A percentile compares a stretch with the other conserved stretches of the same genome.
These are phyloP conservation scores for Palythoa caribaeorum DNA, from an alignment of 92 coral and sea anemone species.

Conservation along the genomic window DNA sequence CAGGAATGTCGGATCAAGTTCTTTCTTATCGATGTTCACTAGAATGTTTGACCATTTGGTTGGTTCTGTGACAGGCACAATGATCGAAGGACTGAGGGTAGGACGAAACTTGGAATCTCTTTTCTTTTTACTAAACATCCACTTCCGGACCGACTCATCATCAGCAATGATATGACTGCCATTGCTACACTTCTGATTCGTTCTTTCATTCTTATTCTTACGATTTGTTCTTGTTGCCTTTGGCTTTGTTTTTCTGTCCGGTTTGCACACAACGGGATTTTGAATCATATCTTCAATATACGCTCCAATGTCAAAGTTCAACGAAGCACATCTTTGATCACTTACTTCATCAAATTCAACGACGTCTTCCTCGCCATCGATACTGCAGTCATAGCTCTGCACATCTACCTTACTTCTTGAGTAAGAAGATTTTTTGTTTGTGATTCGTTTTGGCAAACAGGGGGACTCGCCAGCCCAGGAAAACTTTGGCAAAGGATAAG, in stretches of 20 bases:
- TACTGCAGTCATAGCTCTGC: neutral
- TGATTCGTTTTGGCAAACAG: neutral
- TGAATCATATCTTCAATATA: slow-evolving; percentile 43
- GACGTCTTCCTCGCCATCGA: slow-evolving; percentile 15
- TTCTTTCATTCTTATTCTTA: neutral
- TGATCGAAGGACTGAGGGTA: neutral
- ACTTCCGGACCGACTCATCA: neutral
- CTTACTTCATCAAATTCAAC: neutral
- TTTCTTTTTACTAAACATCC: neutral
- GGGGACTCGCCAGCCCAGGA: slow-evolving; percentile 6
- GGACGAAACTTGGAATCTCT: neutral
- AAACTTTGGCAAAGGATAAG: neutral
- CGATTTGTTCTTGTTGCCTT: neutral
- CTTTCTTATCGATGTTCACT: slow-evolving; percentile 19
- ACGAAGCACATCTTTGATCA: neutral
- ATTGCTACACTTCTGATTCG: neutral
- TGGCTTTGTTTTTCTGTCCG: neutral
- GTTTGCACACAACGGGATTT: neutral
- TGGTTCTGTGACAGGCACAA: neutral
- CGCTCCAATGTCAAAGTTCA: slow-evolving; percentile 50
- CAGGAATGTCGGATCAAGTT: slow-evolving; percentile 32
- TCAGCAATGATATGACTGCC: slow-evolving; percentile 27
- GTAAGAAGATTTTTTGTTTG: neutral
- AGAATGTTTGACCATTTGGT: neutral
- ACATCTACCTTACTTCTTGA: slow-evolving; percentile 2